Conservation (phyloP, 2,113 vertebrate genomes). For the Tragelaphus imberbis region DNA sequence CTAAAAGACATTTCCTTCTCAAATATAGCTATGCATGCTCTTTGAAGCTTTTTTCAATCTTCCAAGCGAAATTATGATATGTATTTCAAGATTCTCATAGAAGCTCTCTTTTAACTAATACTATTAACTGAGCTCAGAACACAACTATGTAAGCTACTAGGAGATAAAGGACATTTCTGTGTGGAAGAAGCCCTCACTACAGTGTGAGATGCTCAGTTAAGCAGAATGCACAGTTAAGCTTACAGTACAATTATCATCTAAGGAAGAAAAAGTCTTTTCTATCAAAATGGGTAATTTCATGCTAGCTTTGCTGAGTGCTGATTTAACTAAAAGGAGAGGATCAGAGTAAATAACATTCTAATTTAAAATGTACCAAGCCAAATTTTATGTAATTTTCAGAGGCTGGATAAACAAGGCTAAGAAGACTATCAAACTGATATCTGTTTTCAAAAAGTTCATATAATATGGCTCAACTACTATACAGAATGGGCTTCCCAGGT, state of each 20-base stretch:
- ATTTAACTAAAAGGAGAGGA: neutral
- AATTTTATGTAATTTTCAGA: neutral
- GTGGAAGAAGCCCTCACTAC: neutral
- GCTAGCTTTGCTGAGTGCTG: neutral
- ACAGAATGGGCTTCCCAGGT: neutral
- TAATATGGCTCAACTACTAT: neutral
- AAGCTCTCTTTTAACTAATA: neutral
- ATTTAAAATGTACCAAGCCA: slow-evolving; percentile 4
- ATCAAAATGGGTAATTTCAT: neutral
- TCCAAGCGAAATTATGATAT: neutral
- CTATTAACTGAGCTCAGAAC: neutral
- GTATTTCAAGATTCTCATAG: neutral
- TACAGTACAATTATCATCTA: neutral
- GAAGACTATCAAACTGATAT: neutral
- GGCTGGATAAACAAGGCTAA: neutral
- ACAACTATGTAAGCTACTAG: neutral
- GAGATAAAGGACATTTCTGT: neutral
- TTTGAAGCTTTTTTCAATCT: neutral
- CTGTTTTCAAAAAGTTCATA: neutral
- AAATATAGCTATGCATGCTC: neutral
- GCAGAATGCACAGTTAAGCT: neutral
- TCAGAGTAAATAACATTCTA: neutral
- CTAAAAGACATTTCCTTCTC: neutral
- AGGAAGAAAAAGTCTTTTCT: neutral
- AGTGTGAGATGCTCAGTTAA: neutral